Evolutionary conservation across 2,888 invertebrate species (phyloP).

Genomic region (Strigamia maritima): DNA sequence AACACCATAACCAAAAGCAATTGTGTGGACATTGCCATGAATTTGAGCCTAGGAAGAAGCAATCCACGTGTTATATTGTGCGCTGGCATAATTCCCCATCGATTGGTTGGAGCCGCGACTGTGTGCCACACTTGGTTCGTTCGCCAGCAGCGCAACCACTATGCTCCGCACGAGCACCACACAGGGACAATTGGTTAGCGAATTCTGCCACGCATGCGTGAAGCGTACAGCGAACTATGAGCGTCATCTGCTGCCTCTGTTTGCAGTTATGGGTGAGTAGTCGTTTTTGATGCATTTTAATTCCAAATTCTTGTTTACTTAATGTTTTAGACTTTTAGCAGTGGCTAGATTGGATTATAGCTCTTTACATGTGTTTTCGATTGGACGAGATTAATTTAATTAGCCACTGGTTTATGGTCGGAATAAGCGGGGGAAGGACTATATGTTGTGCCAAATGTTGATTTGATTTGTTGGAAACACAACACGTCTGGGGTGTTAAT

Average conservation of each 20-base stretch:
- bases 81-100: conserved; percentile 4
- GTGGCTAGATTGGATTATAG: too few species aligned
- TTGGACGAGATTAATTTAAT: too few species aligned
- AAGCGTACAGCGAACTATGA: neutral
- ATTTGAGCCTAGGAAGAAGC: conserved; percentile 4
- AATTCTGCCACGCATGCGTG: neutral
- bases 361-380: too few species aligned
- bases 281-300: neutral
- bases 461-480: too few species aligned
- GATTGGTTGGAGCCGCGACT: neutral
- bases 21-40: conserved; percentile 4
- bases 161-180: conserved; percentile 4
- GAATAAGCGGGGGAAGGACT: too few species aligned
- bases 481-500: too few species aligned
- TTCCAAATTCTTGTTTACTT: neutral
- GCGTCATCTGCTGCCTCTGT: conserved; percentile 4
- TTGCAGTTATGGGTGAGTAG: conserved; percentile 4
- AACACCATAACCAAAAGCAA: neutral
- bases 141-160: conserved; percentile 4
- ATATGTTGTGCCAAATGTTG: too few species aligned
- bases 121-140: neutral
- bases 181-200: conserved; percentile 4
- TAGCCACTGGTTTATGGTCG: too few species aligned
- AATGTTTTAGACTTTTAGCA: too few species aligned
- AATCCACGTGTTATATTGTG: conserved; percentile 4